Evolutionary conservation across 1,140 invertebrate genomes (phyloP).

Genomic region (Trigoniulus corallinus): DNA sequence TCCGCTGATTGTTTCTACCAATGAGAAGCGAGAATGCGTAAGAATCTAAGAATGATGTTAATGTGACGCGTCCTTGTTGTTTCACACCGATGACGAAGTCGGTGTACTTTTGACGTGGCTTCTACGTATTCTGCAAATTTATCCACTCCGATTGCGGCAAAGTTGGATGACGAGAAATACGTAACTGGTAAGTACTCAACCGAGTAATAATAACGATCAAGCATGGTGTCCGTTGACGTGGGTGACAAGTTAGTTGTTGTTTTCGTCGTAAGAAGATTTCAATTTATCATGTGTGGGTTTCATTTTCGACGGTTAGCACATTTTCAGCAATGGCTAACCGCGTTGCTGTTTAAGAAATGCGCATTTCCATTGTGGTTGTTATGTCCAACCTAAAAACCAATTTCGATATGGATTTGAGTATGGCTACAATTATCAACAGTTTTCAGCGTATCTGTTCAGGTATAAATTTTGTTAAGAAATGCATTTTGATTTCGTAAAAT

Average conservation of each 20-base stretch:
- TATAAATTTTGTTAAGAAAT: too few relatives aligned
- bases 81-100: slow-evolving; percentile 61
- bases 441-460: too few relatives aligned
- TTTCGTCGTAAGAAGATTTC: background rate
- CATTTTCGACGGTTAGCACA: background rate
- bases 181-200: slow-evolving; percentile 66
- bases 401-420: too few relatives aligned
- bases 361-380: too few relatives aligned
- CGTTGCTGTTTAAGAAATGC: background rate
- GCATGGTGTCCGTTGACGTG: slow-evolving; percentile 14
- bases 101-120: slow-evolving; percentile 82
- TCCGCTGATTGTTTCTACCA: slow-evolving; percentile 1
- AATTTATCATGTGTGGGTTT: background rate
- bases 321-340: background rate
- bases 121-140: slow-evolving; percentile 74
- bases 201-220: slow-evolving; percentile 25
- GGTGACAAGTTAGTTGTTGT: background rate
- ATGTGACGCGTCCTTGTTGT: slow-evolving; percentile 21
- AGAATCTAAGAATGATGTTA: background rate
- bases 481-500: too few relatives aligned
- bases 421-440: too few relatives aligned
- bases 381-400: too few relatives aligned
- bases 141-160: slow-evolving; percentile 80
- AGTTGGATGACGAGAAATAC: slow-evolving; percentile 74
- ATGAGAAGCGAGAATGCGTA: background rate